Evolutionary conservation across 1,140 invertebrate genomes (phyloP), one percentile per base, ranked within the genome.

Genomic region (Platyura marginata): DNA sequence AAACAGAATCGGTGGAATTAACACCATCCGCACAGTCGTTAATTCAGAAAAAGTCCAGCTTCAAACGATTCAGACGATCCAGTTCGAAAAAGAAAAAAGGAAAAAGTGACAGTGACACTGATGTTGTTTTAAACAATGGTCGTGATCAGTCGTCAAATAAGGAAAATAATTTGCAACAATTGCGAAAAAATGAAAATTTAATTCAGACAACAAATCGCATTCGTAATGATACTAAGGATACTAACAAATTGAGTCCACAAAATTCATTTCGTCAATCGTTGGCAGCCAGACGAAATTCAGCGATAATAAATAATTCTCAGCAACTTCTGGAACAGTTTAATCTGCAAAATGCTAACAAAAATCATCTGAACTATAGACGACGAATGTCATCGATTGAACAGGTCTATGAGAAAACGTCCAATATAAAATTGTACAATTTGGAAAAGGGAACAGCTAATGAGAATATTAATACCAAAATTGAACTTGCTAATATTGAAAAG

Each of bases 201-300:
- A 51, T 71, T 15, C 69, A 69, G 41, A 69, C 69, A 13, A 64
- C 68, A 3, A 73, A 71, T 48, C 61, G 71, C 43, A 72, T 74
- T 38, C 70, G 71, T 55, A 82, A 77, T 49, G 76, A 81, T 48
- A 81, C 76, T 1, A 78, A 81, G 49, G 70, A 73, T 42, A 68
- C 70, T 47, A 73, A 72, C 61, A 71, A 63, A 18, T 53, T 76
- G 44, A 79, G 75, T 59, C 78, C 79, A 22, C 79, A 80, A 54
- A 82, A 80, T 63, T 80, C 77, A 2, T 71, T 81, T 43, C 51
- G 66, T 37, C 56, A 56, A 18, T 3, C 1, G 45, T 56, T 0
- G 56, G 54, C 2, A 55, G 53, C 3, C 50, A 53, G n/a, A 46
- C 56, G 25, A 55, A 51, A 40, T 57, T 57, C 11, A 41, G 44